Evolutionary conservation across 1,140 invertebrate genomes (phyloP), one percentile per base, ranked within the genome.

Genomic region (Meloidogyne hapla): DNA sequence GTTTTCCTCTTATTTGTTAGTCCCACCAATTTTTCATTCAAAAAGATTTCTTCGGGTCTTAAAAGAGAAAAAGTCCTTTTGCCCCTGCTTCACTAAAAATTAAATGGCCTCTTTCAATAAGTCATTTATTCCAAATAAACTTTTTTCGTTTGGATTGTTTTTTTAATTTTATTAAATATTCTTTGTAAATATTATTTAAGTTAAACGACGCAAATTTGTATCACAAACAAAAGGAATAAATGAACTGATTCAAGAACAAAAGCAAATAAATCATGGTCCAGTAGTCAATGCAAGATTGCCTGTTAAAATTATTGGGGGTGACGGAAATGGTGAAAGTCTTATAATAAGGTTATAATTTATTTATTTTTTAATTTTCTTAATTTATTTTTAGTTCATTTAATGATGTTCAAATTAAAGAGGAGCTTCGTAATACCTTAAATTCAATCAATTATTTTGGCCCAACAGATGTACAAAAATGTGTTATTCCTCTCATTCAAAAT

Each of bases 401-500:
- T 10, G 71, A 73, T 28, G 3, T 23, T 38, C 21, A 73, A 63
- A 25, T 73, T 21, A 56, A 38, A 2, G n/a, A 15, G 13, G 12
- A 73, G 28, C 61, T 73, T 56, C 21, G 12, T 0, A 23, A 18
- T n/a, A 73, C 61, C 21, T 63, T 73, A 64, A n/a, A 1, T 12
- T 21, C 26, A 70, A 70, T 70, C 28, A 45, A 61, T 33, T 73
- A 26, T 21, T 21, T 26, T 26, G 21, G n/a, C 0, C 71, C 71
- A 4, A 64, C 56, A 18, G 25, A 28, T 26, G 71, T 73, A 13
- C 71, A 73, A 26, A 25, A 64, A n/a, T 64, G 56, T 38, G 56
- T 73, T 13, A 73, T 73, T 73, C 71, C 71, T 40, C 28, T 73
- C 5, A 73, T 73, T 21, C 26, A 56, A 64, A 33, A 64, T 1